phyloP scores from a whole-genome alignment of 2,888 invertebrate genomes.

The Antitype chi region DNA sequence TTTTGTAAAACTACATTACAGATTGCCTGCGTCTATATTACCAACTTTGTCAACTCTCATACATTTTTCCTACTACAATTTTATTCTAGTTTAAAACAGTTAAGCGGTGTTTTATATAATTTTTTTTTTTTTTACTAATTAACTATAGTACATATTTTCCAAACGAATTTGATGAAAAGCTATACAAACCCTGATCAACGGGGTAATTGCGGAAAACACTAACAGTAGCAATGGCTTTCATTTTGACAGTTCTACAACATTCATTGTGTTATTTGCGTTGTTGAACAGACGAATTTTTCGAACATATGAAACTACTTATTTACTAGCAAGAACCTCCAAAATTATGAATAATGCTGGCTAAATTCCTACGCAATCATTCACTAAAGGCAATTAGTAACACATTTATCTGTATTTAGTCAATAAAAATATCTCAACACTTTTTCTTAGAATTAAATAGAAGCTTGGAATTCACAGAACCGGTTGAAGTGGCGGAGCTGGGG shows the following conservation, averaged over 20 bases:
- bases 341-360: background rate
- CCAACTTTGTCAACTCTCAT: conserved; percentile 25
- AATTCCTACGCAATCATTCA: background rate
- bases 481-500: too few relatives aligned
- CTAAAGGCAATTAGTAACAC: background rate
- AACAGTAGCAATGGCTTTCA: too few relatives aligned
- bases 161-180: background rate
- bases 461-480: too few relatives aligned
- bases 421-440: too few relatives aligned
- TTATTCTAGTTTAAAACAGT: conserved; percentile 37
- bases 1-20: conserved; percentile 21
- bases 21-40: conserved; percentile 2
- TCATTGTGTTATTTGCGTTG: background rate
- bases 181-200: background rate
- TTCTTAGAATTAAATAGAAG: too few relatives aligned
- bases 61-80: conserved; percentile 24
- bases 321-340: background rate
- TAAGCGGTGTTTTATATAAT: conserved; percentile 17
- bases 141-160: background rate
- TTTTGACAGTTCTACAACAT: too few relatives aligned
- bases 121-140: too few relatives aligned
- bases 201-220: too few relatives aligned
- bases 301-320: background rate
- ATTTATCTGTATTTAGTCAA: background rate
- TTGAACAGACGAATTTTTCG: too few relatives aligned